These are phyloP conservation scores for Tachycineta bicolor DNA, from an alignment of 2,113 vertebrate species.

Conservation along the genomic window DNA sequence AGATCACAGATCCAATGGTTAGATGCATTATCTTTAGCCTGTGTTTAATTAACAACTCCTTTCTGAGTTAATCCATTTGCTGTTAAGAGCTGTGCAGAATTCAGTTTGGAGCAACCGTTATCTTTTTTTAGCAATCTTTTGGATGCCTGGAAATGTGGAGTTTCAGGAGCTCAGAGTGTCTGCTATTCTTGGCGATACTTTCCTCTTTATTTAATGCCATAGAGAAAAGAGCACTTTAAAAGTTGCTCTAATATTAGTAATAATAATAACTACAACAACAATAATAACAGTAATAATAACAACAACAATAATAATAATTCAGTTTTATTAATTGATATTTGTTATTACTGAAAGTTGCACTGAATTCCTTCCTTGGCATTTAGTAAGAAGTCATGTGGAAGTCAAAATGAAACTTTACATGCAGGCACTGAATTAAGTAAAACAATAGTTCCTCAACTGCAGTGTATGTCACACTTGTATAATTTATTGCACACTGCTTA, in stretches of 20 bases:
- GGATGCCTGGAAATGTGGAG: neutral
- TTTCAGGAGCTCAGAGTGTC: neutral
- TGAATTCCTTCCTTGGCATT: neutral
- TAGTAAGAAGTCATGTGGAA: neutral
- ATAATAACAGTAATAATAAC: neutral
- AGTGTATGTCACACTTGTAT: fast-evolving
- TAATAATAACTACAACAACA: neutral
- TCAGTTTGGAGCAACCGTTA: neutral
- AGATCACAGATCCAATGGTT: neutral
- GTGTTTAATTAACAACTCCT: neutral
- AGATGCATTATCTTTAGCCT: neutral
- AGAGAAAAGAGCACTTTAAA: neutral
- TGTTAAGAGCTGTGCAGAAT: neutral
- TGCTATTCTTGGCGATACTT: neutral
- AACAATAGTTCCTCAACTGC: neutral
- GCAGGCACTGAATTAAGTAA: neutral
- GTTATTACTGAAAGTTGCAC: neutral
- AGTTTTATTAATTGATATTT: neutral
- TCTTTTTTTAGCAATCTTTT: neutral
- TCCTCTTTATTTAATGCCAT: neutral
- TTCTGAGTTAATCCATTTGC: neutral
- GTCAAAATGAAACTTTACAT: neutral
- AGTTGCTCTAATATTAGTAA: neutral
- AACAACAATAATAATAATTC: neutral
- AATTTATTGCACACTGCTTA: neutral